These are phyloP conservation scores for Micropterix aruncella DNA, from an alignment of 2,888 invertebrate species.

Conservation along the genomic window DNA sequence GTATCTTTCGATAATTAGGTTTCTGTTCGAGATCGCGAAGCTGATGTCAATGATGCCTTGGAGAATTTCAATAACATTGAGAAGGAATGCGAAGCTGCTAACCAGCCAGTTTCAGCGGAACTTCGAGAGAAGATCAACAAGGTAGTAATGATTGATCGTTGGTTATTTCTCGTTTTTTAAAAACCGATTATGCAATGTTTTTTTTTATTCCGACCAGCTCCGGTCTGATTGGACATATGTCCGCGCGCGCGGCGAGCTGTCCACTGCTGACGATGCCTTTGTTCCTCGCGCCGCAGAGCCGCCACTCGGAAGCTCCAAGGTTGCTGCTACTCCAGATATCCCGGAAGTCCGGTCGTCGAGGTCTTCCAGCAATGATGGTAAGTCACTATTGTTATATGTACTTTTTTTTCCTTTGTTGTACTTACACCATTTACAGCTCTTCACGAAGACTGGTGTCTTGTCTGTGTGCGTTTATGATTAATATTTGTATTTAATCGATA, in stretches of 20 bases:
- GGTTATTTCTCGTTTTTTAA: too few relatives aligned
- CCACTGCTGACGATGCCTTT: conserved; percentile 11
- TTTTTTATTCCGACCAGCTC: conserved; percentile 22
- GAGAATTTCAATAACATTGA: conserved; percentile 51
- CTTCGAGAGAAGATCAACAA: conserved; percentile 30
- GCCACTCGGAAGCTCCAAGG: background rate
- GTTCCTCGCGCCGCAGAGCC: conserved; percentile 1
- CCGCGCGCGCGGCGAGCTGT: conserved; percentile 8
- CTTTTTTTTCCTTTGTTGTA: too few relatives aligned
- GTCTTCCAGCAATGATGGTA: conserved; percentile 2
- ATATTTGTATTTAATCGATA: too few relatives aligned
- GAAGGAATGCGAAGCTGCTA: conserved; percentile 26
- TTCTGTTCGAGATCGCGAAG: conserved; percentile 36
- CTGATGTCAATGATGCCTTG: conserved; percentile 44
- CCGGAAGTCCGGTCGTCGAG: conserved; percentile 8
- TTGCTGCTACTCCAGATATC: conserved; percentile 9
- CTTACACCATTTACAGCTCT: too few relatives aligned
- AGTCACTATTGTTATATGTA: too few relatives aligned
- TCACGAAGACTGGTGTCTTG: too few relatives aligned
- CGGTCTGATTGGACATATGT: conserved; percentile 38
- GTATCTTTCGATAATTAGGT: conserved; percentile 19
- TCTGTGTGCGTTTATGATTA: too few relatives aligned
- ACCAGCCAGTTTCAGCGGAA: conserved; percentile 19
- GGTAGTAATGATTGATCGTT: too few relatives aligned
- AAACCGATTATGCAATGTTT: too few relatives aligned